Base-by-base conservation (phyloP, 1,140 invertebrate genomes). In the Drepana arcuata region DNA sequence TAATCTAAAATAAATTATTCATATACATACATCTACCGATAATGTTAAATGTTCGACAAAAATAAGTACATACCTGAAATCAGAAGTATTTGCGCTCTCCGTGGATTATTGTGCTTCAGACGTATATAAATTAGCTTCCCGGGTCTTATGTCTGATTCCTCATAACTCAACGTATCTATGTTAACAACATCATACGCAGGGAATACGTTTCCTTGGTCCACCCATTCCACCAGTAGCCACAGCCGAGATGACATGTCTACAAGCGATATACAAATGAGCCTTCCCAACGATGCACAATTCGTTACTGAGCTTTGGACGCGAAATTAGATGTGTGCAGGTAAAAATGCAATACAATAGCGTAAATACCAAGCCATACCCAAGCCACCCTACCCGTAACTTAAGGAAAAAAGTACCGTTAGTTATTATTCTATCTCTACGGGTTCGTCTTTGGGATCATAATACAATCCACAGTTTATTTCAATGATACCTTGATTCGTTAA, bases 211-310 rank as follows among this genome's bases (percentile, higher is more conserved):
- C 31, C 25, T 16, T 62, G 57, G 18, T 63, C 59, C 2, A 65
- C 36, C 59, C 61, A 72, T 34, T 72, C 68, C 4, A 75, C 57
- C 9, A 75, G 41, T 9, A 72, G 27, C 71, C 71, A 74, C 6
- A 68, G n/a, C 13, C 38, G 39, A 23, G 43, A 41, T 29, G 48
- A 40, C 59, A 61, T 60, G 25, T 31, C 48, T 12, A 34, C 44
- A 40, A 30, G 25, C 18, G 29, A 15, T 16, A 25, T 29, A 48
- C 25, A 42, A 24, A 30, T 25, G 34, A 27, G 21, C 42, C 14
- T 45, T 30, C 53, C 14, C 36, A 15, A 14, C 34, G 36, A 45
- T 36, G 41, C 34, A 33, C 31, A 34, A 44, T 38, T 41, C 30
- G 28, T 38, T 41, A 64, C 50, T 59, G 51, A 55, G 24, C 37